These are phyloP conservation scores for Athrips mouffetella DNA, from an alignment of 2,888 invertebrate genomes.

Conservation along the genomic window DNA sequence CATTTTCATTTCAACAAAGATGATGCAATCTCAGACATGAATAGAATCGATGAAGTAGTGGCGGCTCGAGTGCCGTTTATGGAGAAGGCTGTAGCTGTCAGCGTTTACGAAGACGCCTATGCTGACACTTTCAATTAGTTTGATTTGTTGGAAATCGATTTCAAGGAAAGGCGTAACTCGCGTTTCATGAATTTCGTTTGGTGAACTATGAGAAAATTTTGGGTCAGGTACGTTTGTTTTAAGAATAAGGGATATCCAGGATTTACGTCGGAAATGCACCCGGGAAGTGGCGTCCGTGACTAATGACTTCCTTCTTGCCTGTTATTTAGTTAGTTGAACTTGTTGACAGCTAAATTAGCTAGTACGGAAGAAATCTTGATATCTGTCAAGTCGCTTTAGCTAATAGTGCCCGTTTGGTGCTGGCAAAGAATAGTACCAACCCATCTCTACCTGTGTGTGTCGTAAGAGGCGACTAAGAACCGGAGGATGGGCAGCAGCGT, in stretches of 20 bases:
- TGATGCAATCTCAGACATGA: too few species aligned
- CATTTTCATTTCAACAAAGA: too few species aligned
- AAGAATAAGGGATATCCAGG: slow-evolving; percentile 7
- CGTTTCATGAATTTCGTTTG: slow-evolving; percentile 13
- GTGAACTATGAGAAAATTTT: neutral
- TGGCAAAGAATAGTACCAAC: too few species aligned
- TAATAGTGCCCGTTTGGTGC: too few species aligned
- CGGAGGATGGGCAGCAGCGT: too few species aligned
- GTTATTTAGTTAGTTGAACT: slow-evolving; percentile 36
- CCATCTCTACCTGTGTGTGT: too few species aligned
- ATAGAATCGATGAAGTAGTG: too few species aligned
- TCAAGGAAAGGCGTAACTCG: slow-evolving; percentile 33
- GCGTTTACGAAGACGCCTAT: too few species aligned
- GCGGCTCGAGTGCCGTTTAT: too few species aligned
- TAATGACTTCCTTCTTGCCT: slow-evolving; percentile 47
- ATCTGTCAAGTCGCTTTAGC: too few species aligned
- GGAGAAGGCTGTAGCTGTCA: too few species aligned
- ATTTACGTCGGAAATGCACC: slow-evolving; percentile 25
- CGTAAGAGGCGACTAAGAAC: too few species aligned
- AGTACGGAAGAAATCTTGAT: slow-evolving; percentile 11
- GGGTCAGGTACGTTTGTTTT: neutral
- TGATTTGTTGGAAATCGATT: slow-evolving; percentile 63
- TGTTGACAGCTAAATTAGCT: slow-evolving; percentile 40
- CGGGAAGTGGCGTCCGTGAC: slow-evolving; percentile 39
- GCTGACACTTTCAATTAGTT: slow-evolving; percentile 73